phyloP scores from a whole-genome alignment of 2,797 vertebrate species.

The Setipinna tenuifilis region DNA sequence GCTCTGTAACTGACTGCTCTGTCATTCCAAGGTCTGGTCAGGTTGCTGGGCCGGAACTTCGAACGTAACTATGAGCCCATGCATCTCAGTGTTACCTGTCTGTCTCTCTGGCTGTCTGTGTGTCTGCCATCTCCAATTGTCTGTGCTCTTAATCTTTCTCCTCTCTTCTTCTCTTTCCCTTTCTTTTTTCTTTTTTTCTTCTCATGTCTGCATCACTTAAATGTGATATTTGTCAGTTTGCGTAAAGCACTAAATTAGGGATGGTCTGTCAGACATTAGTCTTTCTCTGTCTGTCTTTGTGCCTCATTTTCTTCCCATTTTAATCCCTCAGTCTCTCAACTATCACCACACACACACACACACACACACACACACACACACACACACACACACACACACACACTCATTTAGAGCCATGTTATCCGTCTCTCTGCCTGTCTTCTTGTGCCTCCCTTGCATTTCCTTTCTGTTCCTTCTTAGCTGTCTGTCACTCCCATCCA shows the following conservation, averaged over 20 bases:
- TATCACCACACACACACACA: background rate
- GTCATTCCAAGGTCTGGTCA: conserved; percentile 80
- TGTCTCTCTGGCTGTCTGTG: conserved; percentile 39
- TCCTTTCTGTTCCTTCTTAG: background rate
- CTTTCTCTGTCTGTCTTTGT: background rate
- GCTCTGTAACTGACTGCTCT: conserved; percentile 71
- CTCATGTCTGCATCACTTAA: background rate
- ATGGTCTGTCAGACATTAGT: background rate
- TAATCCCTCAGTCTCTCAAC: background rate
- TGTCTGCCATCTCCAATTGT: conserved; percentile 24
- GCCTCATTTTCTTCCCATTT: background rate
- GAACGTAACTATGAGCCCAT: conserved; percentile 81
- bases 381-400: background rate
- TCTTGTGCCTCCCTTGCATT: background rate
- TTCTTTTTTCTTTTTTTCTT: no score
- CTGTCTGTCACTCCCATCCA: conserved; percentile 24
- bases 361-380: no score
- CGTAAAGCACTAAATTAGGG: background rate
- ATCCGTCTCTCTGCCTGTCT: background rate
- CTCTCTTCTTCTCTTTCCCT: background rate
- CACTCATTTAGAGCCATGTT: background rate
- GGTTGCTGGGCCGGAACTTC: conserved; percentile 75
- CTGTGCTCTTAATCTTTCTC: conserved; percentile 52
- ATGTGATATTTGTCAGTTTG: background rate
- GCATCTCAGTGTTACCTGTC: conserved; percentile 70